phyloP scores from a whole-genome alignment of 1,140 invertebrate genomes.

The Penaeus chinensis region DNA sequence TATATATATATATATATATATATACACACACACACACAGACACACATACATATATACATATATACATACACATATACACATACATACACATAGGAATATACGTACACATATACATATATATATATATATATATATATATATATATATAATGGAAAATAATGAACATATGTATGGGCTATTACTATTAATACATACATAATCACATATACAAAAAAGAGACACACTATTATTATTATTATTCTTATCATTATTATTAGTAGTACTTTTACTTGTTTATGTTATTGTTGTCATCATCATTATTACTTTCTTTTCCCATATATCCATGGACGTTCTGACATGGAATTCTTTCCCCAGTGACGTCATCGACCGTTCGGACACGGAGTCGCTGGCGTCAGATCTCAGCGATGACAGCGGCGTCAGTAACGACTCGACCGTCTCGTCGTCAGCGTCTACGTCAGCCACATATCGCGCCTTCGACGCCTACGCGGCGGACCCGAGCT shows the following conservation, averaged over 20 bases:
- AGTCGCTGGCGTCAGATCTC: conserved; percentile 44
- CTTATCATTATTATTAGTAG: no score
- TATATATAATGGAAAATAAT: not conserved
- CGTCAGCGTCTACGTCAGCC: not conserved
- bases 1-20: conserved; percentile 19
- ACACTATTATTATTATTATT: no score
- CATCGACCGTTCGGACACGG: conserved; percentile 43
- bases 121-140: conserved; percentile 19
- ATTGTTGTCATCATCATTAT: no score
- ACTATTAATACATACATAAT: not conserved
- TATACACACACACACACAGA: not conserved
- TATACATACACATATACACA: not conserved
- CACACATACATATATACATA: conserved; percentile 2
- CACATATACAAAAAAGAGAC: not conserved
- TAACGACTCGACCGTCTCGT: conserved; percentile 30
- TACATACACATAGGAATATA: not conserved
- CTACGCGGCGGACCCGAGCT: not conserved
- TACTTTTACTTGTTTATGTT: no score
- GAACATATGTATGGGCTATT: not conserved
- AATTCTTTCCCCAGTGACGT: conserved; percentile 7
- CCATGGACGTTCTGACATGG: no score
- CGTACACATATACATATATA: conserved; percentile 1
- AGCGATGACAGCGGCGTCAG: conserved; percentile 55
- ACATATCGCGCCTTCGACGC: not conserved
- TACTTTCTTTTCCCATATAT: no score